Base-by-base conservation (phyloP, 2,797 vertebrate genomes). In the Emydoidea blandingii region DNA sequence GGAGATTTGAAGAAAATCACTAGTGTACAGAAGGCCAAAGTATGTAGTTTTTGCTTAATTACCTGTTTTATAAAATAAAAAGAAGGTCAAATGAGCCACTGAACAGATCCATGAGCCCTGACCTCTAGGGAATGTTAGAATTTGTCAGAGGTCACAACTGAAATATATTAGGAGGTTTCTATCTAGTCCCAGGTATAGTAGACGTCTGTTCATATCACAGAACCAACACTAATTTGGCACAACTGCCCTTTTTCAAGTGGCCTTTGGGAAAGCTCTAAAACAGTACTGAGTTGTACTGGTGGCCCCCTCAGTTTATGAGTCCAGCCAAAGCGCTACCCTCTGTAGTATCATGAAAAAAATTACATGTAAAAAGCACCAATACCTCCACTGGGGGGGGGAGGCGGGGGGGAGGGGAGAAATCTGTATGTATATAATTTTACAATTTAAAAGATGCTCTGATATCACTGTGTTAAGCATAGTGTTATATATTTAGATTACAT, bases 41-140 rank as follows among this genome's bases (percentile, higher is more conserved):
- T 6, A 6, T 83, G 76, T 31, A 78, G 79, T 7, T 0, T 1
- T 84, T 47, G 16, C 19, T 87, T 19, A 92, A 94, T n/a, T 25
- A 72, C 34, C 37, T 59, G 59, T 31, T 86, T 47, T 57, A 29
- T 50, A 47, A 95, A 96, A 87, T 4, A 91, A 80, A 89, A 85
- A 41, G 54, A 81, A 72, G 52, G 41, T 53, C 57, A 23, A 4
- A 34, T 14, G 6, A 16, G 25, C n/a, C 76, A 72, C 41, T n/a
- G 59, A 79, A 92, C 8, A 84, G 41, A 85, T 14, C 41, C 44
- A 78, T 2, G 50, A 87, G 85, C 49, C 31, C 57, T 1, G 0
- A 8, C 8, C 65, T 90, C 83, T 53, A 53, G 37, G 86, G 78
- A 0, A 0, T 37, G 25, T 65, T 85, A 87, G 79, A 95, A 91